Percentiles rank a stretch among this genome's conserved stretches.
phyloP scores from a whole-genome alignment of 2,797 vertebrate species.

The Melanotaenia pygmaea region DNA sequence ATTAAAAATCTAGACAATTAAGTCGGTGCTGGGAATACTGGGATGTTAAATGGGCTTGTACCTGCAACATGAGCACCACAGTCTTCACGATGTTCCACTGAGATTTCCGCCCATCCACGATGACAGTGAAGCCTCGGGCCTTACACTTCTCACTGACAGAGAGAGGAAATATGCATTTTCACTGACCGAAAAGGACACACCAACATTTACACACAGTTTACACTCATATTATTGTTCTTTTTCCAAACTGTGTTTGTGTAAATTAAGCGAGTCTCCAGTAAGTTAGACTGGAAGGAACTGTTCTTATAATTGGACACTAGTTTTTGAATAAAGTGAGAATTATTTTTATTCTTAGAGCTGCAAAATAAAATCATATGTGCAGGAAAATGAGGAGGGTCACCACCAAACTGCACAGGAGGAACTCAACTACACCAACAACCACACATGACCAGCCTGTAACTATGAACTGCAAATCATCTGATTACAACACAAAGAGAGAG shows the following conservation, averaged over 20 bases:
- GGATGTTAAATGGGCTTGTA: constrained; percentile 61
- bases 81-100: constrained; percentile 99
- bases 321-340: background rate
- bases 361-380: too few relatives aligned
- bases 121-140: constrained; percentile 97
- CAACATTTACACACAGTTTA: constrained; percentile 1
- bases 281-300: background rate
- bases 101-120: constrained; percentile 96
- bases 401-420: too few relatives aligned
- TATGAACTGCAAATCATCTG: too few relatives aligned
- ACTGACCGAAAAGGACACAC: background rate
- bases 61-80: constrained; percentile 98
- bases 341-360: too few relatives aligned
- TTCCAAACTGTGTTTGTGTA: background rate
- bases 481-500: background rate
- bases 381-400: too few relatives aligned
- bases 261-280: background rate
- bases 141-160: constrained; percentile 94
- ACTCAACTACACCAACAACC: background rate
- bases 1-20: background rate
- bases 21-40: background rate
- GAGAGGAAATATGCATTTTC: background rate
- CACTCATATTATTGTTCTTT: too few relatives aligned
- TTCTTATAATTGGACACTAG: background rate
- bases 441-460: background rate